Evolutionary conservation across 2,113 vertebrate genomes (phyloP).

Genomic region (Antechinus stuartii): DNA sequence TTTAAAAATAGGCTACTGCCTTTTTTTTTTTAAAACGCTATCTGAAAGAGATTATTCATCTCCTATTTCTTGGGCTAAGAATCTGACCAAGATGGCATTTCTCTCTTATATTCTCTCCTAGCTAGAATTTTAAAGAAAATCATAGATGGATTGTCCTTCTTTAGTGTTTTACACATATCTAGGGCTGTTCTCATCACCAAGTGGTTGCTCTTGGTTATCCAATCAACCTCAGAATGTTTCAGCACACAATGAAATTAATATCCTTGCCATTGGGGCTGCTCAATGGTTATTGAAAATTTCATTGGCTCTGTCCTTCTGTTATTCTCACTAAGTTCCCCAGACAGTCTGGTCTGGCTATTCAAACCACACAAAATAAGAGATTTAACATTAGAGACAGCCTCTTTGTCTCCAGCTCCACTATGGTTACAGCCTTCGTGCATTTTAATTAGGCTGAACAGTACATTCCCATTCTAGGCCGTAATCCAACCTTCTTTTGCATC

Average conservation of each 20-base stretch:
- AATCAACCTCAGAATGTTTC: conserved; percentile 13
- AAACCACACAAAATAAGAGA: conserved; percentile 56
- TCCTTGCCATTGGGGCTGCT: conserved; percentile 38
- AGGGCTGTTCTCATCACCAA: conserved; percentile 18
- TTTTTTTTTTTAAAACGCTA: conserved; percentile 19
- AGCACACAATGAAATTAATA: conserved; percentile 31
- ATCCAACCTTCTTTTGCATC: conserved; percentile 48
- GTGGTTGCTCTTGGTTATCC: conserved; percentile 35
- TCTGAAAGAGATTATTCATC: conserved; percentile 20
- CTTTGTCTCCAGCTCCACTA: conserved; percentile 66
- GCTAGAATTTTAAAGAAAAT: conserved; percentile 40
- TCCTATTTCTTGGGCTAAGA: conserved; percentile 22
- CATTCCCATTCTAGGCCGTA: conserved; percentile 58
- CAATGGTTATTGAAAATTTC: conserved; percentile 15
- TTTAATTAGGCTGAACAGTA: conserved; percentile 66
- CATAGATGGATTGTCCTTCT: not conserved
- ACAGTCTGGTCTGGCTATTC: conserved; percentile 38
- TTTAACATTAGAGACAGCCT: conserved; percentile 31
- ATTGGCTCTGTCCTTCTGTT: not conserved
- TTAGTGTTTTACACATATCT: conserved; percentile 32
- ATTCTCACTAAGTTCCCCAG: not conserved
- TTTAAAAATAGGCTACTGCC: not conserved
- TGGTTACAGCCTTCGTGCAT: conserved; percentile 56
- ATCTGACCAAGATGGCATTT: not conserved
- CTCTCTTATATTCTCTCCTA: conserved; percentile 37